Evolutionary conservation across 2,888 invertebrate species (phyloP), one percentile per base, ranked within the genome.

Genomic region (Sinodicranocentrus sp.): DNA sequence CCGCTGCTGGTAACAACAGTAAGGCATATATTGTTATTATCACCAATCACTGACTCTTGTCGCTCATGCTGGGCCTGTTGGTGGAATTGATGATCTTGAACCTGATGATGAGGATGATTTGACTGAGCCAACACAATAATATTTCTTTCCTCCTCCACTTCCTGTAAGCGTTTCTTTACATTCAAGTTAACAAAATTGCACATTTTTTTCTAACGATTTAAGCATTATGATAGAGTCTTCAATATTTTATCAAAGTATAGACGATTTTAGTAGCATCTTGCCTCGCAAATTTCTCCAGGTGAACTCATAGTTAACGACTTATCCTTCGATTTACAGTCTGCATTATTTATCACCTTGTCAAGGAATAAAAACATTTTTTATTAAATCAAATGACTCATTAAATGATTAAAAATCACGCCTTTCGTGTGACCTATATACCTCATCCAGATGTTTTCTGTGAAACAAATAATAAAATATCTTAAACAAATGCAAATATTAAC

Each of bases 221-320:
- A 6, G 33, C n/a, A 8, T 33, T 52, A 75, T 52, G 25, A 52
- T 43, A 25, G 72, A 82, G 54, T 17, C 75, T 70, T 75, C 67
- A 25, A 68, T 68, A n/a, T 72, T 54, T 72, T 67, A 10, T 73
- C 39, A 65, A 43, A 52, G 54, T 70, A 70, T 48, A 68, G 75
- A 23, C 82, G 68, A 61, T 61, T 82, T 82, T 82, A 82, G 82
- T 82, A 82, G 82, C 82, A 70, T 76, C 82, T 82, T 82, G 82
- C 82, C 82, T 82, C 82, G 48, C 75, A 57, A 73, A 82, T 82
- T 54, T 61, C 82, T 10, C 33, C 70, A 33, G 21, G 82, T 68
- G 61, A 54, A 25, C 48, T 70, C 48, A 82, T 23, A 28, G 82
- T 54, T 15, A 82, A 48, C 17, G 76, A 48, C 23, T 59, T 75